Base-by-base conservation (phyloP, 2,797 vertebrate genomes). In the Sparus aurata region DNA sequence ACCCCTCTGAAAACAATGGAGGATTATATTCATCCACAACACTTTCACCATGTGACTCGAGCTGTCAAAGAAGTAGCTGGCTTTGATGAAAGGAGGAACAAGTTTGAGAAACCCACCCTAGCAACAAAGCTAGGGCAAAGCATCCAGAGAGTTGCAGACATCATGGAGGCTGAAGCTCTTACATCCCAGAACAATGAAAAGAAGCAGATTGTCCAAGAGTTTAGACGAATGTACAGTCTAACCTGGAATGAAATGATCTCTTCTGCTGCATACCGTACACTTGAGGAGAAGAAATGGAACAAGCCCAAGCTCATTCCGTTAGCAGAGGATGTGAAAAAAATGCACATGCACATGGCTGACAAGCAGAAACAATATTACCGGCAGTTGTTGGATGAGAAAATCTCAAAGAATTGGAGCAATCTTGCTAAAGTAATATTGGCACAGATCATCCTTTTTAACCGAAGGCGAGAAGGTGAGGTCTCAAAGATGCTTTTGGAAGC, bases 361-460 rank as follows among this genome's bases (percentile, higher is more conserved):
- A 57, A 20, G 12, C 59, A 69, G 67, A 27, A 69, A 27, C 9
- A 69, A 41, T 57, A 69, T 20, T 7, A 57, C 34, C 18, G 17
- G 9, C 53, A 45, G 34, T 23, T 57, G 38, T 27, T 17, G 13
- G 53, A 55, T 45, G 18, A 69, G 22, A 55, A 54, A 68, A 68
- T 12, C 52, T 27, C 66, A 45, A 55, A 11, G 38, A 70, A 70
- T 22, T 67, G 54, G 81, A 59, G 53, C 55, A 63, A 70, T 38
- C 16, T 83, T 18, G 71, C 75, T 27, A 75, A 72, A 63, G 55
- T 79, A 20, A 60, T 30, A 47, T 50, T 79, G 45, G 52, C 82
- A 60, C 72, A 84, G 43, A 18, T 79, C 2, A 84, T 75, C 45
- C 41, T 84, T 23, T 68, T 76, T 10, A 79, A 72, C 52, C 30